These are phyloP conservation scores for Labroides dimidiatus DNA, from an alignment of 2,797 vertebrate species.

Conservation along the genomic window DNA sequence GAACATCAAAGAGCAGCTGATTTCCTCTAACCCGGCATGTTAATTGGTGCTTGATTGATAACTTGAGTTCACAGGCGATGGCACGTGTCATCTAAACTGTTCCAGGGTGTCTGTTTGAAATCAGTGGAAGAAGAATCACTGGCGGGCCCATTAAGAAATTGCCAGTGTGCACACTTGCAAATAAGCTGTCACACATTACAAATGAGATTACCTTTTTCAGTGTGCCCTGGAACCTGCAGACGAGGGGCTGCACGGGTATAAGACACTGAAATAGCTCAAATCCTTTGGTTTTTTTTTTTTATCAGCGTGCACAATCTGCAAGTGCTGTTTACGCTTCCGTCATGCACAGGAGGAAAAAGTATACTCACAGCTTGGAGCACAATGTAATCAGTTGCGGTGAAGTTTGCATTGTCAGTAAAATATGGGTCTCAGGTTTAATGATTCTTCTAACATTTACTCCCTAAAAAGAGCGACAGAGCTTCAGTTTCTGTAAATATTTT, in stretches of 20 bases:
- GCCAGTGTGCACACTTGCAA: slow-evolving; percentile 83
- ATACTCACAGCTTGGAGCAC: slow-evolving; percentile 79
- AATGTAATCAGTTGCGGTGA: slow-evolving; percentile 81
- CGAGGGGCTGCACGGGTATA: slow-evolving; percentile 70
- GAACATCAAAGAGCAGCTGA: slow-evolving; percentile 75
- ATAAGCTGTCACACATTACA: slow-evolving; percentile 88
- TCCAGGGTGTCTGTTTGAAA: slow-evolving; percentile 84
- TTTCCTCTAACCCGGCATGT: slow-evolving; percentile 74
- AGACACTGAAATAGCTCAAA: slow-evolving; percentile 79
- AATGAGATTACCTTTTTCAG: slow-evolving; percentile 88
- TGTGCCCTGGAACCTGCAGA: slow-evolving; percentile 81
- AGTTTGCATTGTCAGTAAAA: slow-evolving; percentile 69
- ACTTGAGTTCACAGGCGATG: slow-evolving; percentile 77
- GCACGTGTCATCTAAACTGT: slow-evolving; percentile 83
- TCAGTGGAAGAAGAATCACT: slow-evolving; percentile 78
- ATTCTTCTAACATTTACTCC: slow-evolving; percentile 42
- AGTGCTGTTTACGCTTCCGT: slow-evolving; percentile 78
- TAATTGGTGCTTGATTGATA: slow-evolving; percentile 86
- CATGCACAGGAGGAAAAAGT: slow-evolving; percentile 73
- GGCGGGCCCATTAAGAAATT: slow-evolving; percentile 82
- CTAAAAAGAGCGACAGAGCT: slow-evolving; percentile 46
- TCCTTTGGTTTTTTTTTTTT: slow-evolving; percentile 78
- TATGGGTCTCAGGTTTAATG: slow-evolving; percentile 58
- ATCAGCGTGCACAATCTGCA: slow-evolving; percentile 83
- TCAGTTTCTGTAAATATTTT: slow-evolving; percentile 48